A percentile compares a stretch with the other conserved stretches of the same genome.
These are phyloP conservation scores for Mellilla xanthometata DNA, from an alignment of 2,888 invertebrate species.

Conservation along the genomic window DNA sequence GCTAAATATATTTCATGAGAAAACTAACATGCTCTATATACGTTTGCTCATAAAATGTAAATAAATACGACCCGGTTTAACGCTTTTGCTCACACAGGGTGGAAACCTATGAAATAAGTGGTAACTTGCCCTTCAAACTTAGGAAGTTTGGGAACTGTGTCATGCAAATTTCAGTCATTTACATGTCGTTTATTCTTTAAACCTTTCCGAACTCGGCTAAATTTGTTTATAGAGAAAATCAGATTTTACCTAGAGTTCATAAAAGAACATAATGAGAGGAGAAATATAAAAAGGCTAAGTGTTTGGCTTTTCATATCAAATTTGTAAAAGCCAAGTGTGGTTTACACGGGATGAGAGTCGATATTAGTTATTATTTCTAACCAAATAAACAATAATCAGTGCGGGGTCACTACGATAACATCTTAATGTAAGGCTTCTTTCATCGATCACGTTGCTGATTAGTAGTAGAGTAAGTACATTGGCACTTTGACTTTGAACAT, in stretches of 20 bases:
- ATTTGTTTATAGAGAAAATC: conserved; percentile 23
- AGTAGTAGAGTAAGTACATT: conserved; percentile 8
- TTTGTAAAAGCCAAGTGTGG: too few relatives aligned
- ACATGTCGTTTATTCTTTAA: conserved; percentile 56
- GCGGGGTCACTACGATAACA: conserved; percentile 1
- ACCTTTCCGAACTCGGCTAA: conserved; percentile 35
- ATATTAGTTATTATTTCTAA: too few relatives aligned
- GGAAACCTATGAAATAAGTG: conserved; percentile 19
- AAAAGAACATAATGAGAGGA: background rate
- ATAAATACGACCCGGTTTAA: conserved; percentile 9
- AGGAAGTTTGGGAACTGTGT: conserved; percentile 47
- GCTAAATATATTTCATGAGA: conserved; percentile 10
- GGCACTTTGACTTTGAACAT: conserved; percentile 30
- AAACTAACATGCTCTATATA: conserved; percentile 14
- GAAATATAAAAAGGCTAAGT: background rate
- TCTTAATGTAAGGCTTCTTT: conserved; percentile 11
- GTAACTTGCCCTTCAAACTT: conserved; percentile 24
- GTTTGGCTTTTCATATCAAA: background rate
- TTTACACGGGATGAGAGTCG: too few relatives aligned
- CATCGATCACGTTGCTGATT: conserved; percentile 15
- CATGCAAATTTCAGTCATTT: conserved; percentile 66
- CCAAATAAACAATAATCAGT: background rate
- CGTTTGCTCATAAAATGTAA: conserved; percentile 10
- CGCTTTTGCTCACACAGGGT: conserved; percentile 2
- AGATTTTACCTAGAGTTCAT: conserved; percentile 17